Evolutionary conservation across 2,888 invertebrate species (phyloP), one percentile per base, ranked within the genome.

Genomic region (Acrocera orbiculus): DNA sequence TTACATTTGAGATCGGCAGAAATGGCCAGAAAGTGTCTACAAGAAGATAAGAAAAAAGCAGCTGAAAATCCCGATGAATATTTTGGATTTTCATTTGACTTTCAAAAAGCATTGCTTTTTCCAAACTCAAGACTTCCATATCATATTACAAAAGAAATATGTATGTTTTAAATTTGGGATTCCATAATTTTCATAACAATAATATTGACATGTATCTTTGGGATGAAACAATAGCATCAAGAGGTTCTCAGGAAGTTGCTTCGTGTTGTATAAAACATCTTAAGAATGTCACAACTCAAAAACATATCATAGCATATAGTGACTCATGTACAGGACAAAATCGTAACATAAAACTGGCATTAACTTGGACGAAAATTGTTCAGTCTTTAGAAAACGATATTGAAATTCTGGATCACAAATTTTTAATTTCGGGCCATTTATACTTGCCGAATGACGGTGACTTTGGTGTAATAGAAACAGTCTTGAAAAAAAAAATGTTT

Each of bases 201-300:
- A 30, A 30, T 30, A 30, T 22, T 30, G 20, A 20, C 17, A 30
- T 30, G 23, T 20, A 14, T 11, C 9, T 26, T 26, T 26, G 26
- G 39, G 39, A 28, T 45, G 40, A 42, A 42, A 42, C 30, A 43
- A 40, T 43, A 40, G 40, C 39, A 43, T 37, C 37, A 32, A 40
- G 40, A 30, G 38, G 34, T 20, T 31, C 37, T 16, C 40, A 40
- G 19, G 39, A 41, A 43, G 34, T 46, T 35, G 40, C 40, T 32
- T 45, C 42, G 39, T 45, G 40, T 34, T 42, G 36, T 33, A 38
- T 43, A 37, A 44, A 40, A 26, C 45, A 46, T 34, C 36, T 45
- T 38, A 26, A 42, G 38, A 40, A 43, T 37, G 32, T n/a, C n/a
- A n/a, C n/a, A n/a, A n/a, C n/a, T n/a, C n/a, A n/a, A n/a, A n/a